Evolutionary conservation across 2,888 invertebrate species (phyloP).

Genomic region (Caenorhabditis japonica): DNA sequence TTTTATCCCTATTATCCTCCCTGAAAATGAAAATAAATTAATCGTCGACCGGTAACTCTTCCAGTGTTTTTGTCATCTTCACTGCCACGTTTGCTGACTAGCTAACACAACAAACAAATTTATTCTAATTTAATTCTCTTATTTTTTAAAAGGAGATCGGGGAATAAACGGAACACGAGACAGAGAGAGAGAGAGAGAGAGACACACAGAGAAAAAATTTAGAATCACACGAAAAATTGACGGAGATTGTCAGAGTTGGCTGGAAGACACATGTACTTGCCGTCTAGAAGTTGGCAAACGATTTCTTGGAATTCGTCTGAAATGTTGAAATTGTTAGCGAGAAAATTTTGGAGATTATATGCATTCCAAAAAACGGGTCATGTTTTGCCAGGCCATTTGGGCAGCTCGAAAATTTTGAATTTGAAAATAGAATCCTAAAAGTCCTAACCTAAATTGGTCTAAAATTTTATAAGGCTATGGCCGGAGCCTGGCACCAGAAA

Average conservation of each 20-base stretch:
- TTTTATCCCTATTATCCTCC: too few relatives aligned
- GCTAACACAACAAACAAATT: conserved; percentile 42
- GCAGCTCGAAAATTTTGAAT: too few relatives aligned
- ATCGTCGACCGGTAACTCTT: too few relatives aligned
- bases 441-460: too few relatives aligned
- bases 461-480: too few relatives aligned
- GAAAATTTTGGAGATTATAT: too few relatives aligned
- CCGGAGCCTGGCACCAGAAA: too few relatives aligned
- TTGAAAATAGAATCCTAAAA: too few relatives aligned
- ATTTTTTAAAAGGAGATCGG: background rate
- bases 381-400: too few relatives aligned
- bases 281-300: conserved; percentile 33
- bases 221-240: conserved; percentile 17
- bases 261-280: conserved; percentile 40
- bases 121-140: conserved; percentile 39
- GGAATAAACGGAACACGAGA: background rate
- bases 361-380: too few relatives aligned
- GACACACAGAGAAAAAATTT: conserved; percentile 3
- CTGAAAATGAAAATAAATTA: too few relatives aligned
- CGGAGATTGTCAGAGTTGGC: conserved; percentile 33
- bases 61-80: too few relatives aligned
- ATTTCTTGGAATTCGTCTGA: conserved; percentile 29
- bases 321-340: background rate
- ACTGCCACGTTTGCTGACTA: background rate
- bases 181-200: conserved; percentile 9